These are phyloP conservation scores for Eriocheir sinensis DNA, from an alignment of 1,140 invertebrate genomes.

Conservation along the genomic window DNA sequence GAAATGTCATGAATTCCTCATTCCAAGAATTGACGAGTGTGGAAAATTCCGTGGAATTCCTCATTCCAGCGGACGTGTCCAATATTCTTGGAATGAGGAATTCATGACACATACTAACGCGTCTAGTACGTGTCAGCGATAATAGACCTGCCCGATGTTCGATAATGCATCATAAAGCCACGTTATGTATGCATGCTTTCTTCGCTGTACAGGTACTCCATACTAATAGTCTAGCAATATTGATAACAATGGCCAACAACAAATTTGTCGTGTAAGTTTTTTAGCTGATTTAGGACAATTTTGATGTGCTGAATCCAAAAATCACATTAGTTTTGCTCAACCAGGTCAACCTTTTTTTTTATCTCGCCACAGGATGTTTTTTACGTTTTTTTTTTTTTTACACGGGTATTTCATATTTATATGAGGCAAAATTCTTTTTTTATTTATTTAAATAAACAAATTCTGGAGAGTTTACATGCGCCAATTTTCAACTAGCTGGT, in stretches of 20 bases:
- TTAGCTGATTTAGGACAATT: slow-evolving; percentile 46
- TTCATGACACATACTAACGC: too few species aligned
- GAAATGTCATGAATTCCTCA: too few species aligned
- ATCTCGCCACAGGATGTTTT: slow-evolving; percentile 35
- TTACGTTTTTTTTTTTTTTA: slow-evolving; percentile 17
- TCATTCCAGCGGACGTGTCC: too few species aligned
- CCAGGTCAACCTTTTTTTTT: slow-evolving; percentile 47
- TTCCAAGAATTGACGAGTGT: too few species aligned
- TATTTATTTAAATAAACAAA: slow-evolving; percentile 31
- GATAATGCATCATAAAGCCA: too few species aligned
- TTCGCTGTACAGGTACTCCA: too few species aligned
- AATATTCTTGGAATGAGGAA: too few species aligned
- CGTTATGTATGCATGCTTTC: too few species aligned
- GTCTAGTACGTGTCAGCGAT: too few species aligned
- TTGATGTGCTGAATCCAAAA: slow-evolving; percentile 66
- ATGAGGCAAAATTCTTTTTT: slow-evolving; percentile 32
- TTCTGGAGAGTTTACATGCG: slow-evolving; percentile 48
- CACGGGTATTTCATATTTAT: slow-evolving; percentile 19
- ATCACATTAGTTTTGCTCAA: slow-evolving; percentile 59
- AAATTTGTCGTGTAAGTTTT: slow-evolving; percentile 42
- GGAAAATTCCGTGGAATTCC: too few species aligned
- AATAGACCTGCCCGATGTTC: too few species aligned
- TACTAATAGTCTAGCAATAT: too few species aligned
- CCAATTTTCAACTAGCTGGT: slow-evolving; percentile 37
- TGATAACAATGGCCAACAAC: not conserved